Evolutionary conservation across 1,140 invertebrate genomes (phyloP).

Genomic region (Pectinophora gossypiella): DNA sequence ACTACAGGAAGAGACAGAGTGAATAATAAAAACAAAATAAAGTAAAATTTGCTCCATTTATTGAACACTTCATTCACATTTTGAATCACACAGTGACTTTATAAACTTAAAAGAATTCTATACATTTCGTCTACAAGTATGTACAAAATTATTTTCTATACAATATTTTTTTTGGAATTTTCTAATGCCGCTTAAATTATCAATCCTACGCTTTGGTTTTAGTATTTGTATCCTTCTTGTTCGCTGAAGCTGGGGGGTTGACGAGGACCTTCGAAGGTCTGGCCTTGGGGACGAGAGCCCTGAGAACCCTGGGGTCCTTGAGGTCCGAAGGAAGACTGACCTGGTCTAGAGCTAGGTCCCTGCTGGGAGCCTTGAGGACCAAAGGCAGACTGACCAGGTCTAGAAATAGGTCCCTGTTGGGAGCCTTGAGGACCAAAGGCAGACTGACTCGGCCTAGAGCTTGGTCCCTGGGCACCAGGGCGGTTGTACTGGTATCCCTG

Average conservation of each 20-base stretch:
- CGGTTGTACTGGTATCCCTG: constrained; percentile 25
- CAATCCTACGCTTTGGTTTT: constrained; percentile 30
- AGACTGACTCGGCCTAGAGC: background rate
- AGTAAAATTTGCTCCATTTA: constrained; percentile 25
- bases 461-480: constrained; percentile 12
- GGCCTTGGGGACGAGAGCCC: background rate
- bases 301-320: background rate
- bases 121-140: constrained; percentile 31
- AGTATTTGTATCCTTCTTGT: constrained; percentile 66
- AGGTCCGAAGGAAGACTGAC: background rate
- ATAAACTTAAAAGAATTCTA: constrained; percentile 20
- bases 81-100: constrained; percentile 47
- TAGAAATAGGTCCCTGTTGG: background rate
- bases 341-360: background rate
- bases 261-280: constrained; percentile 40
- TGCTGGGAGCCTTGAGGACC: constrained; percentile 2
- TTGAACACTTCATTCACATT: constrained; percentile 13
- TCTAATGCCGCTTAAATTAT: constrained; percentile 23
- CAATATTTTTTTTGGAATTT: constrained; percentile 33
- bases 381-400: constrained; percentile 1
- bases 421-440: constrained; percentile 5
- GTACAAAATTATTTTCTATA: constrained; percentile 37
- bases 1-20: too few relatives aligned
- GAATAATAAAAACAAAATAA: too few relatives aligned
- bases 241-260: constrained; percentile 60